phyloP scores from a whole-genome alignment of 2,797 vertebrate species.

The Leucoraja ocellata region DNA sequence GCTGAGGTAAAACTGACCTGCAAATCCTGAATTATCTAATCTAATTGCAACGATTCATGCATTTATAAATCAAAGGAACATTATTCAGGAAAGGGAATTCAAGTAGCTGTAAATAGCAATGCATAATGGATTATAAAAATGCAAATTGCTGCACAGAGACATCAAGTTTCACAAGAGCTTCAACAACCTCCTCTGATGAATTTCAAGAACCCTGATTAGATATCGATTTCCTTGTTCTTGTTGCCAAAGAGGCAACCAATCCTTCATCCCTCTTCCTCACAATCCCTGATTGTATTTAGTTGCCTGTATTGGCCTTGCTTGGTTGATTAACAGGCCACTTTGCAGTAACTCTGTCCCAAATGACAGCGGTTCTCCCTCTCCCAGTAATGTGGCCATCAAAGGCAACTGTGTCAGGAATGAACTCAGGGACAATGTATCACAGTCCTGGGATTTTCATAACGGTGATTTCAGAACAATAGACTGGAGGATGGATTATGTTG shows the following conservation, averaged over 20 bases:
- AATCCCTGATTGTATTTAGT: background rate
- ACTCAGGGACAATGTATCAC: no score
- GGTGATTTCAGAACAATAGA: background rate
- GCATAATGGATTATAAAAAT: background rate
- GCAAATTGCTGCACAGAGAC: background rate
- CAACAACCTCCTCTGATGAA: background rate
- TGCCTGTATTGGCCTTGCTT: background rate
- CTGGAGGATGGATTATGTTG: background rate
- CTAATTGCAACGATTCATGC: no score
- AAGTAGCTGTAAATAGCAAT: background rate
- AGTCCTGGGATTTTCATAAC: background rate
- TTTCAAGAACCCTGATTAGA: background rate
- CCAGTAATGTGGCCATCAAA: background rate
- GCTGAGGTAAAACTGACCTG: background rate
- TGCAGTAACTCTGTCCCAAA: background rate
- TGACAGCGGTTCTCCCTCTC: background rate
- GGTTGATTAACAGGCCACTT: background rate
- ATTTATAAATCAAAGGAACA: background rate
- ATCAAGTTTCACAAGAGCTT: background rate
- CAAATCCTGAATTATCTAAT: background rate
- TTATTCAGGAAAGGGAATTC: background rate
- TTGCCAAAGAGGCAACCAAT: background rate
- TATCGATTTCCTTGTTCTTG: background rate
- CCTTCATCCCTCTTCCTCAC: background rate
- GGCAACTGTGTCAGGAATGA: background rate